phyloP scores from a whole-genome alignment of 2,888 invertebrate species.

The Melieria omissa region DNA sequence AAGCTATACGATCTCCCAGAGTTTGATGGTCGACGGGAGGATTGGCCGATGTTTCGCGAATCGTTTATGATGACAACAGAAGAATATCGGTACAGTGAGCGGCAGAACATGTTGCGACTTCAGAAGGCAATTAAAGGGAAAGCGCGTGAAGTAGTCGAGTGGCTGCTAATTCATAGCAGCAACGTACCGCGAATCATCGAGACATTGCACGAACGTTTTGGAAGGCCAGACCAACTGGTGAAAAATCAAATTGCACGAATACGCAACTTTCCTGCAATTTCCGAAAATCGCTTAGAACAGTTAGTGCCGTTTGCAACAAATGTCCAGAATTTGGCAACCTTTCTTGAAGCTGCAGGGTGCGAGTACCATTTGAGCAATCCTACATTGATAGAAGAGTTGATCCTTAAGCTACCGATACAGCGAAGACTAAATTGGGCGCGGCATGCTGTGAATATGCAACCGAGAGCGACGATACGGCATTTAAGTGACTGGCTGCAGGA shows the following conservation, averaged over 20 bases:
- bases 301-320: slow-evolving; percentile 2
- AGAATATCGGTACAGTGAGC: slow-evolving; percentile 19
- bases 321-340: slow-evolving; percentile 11
- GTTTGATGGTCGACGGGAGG: slow-evolving; percentile 12
- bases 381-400: slow-evolving; percentile 6
- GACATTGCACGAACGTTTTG: slow-evolving; percentile 7
- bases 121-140: slow-evolving; percentile 19
- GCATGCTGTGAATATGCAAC: slow-evolving; percentile 5
- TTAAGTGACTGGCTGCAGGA: slow-evolving; percentile 13
- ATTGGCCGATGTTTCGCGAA: slow-evolving; percentile 17
- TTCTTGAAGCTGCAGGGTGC: slow-evolving; percentile 10
- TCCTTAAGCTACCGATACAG: slow-evolving; percentile 20
- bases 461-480: slow-evolving; percentile 8
- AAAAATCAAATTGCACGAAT: slow-evolving; percentile 5
- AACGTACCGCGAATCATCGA: slow-evolving; percentile 19
- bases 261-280: not conserved
- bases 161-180: slow-evolving; percentile 17
- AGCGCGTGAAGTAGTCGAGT: slow-evolving; percentile 19
- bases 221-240: slow-evolving; percentile 1
- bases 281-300: not conserved
- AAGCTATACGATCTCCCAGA: slow-evolving; percentile 8
- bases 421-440: slow-evolving; percentile 19
- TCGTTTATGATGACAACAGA: slow-evolving; percentile 21
- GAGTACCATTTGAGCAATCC: slow-evolving; percentile 2
- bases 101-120: slow-evolving; percentile 22